A percentile compares a stretch with the other conserved stretches of the same genome.
phyloP scores from a whole-genome alignment of 2,797 vertebrate genomes.

The Rhadinocentrus ornatus region DNA sequence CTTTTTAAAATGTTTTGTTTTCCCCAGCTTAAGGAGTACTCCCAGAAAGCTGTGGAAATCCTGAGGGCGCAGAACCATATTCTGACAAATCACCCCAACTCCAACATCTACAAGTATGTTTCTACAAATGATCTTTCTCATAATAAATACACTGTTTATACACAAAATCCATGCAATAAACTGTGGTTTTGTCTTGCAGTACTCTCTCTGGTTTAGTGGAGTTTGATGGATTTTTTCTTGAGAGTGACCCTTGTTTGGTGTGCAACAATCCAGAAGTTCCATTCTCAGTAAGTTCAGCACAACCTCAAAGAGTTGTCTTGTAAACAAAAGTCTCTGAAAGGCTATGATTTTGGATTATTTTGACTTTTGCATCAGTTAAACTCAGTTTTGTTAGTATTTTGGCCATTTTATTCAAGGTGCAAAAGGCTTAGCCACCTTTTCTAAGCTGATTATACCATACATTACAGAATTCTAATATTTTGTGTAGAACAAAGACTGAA shows the following conservation, averaged over 20 bases:
- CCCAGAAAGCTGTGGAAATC: conserved; percentile 98
- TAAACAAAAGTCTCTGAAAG: not conserved
- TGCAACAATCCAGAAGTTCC: conserved; percentile 99
- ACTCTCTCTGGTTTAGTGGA: conserved; percentile 97
- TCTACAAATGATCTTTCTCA: not conserved
- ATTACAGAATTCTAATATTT: not conserved
- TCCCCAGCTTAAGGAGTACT: conserved; percentile 94
- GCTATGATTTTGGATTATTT: not conserved
- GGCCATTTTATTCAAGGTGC: not conserved
- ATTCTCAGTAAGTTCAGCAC: conserved; percentile 86
- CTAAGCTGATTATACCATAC: not conserved
- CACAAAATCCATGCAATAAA: not conserved
- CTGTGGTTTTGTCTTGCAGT: conserved; percentile 73
- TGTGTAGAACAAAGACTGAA: not conserved
- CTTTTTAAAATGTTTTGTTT: conserved; percentile 20
- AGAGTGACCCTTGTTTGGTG: conserved; percentile 98
- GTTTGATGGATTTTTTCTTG: conserved; percentile 96
- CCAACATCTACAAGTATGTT: conserved; percentile 98
- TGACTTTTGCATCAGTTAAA: not conserved
- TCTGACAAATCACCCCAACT: conserved; percentile 98
- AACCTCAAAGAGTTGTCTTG: not conserved
- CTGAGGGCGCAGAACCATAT: conserved; percentile 97
- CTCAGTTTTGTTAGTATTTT: not conserved
- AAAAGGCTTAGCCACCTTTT: not conserved
- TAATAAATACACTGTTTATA: not conserved